Evolutionary conservation across 2,113 vertebrate genomes (phyloP).

Genomic region (Microcebus tavaratra): DNA sequence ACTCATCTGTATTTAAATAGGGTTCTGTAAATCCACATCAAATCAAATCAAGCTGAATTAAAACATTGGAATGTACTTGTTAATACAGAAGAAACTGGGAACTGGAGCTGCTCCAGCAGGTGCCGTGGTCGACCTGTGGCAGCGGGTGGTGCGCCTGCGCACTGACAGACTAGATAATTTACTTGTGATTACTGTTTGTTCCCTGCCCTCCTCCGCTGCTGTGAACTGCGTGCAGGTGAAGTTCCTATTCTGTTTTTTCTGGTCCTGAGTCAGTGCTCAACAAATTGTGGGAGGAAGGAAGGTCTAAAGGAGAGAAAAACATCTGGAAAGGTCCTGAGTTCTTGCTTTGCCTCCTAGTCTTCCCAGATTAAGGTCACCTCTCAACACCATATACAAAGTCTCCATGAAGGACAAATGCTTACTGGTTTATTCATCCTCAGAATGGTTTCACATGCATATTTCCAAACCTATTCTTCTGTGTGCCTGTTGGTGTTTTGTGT

Average conservation of each 20-base stretch:
- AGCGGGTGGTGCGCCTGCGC: no score
- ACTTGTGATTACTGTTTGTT: neutral
- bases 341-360: neutral
- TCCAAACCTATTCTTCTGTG: neutral
- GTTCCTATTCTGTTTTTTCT: neutral
- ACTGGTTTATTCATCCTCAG: slow-evolving; percentile 7
- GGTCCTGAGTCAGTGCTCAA: neutral
- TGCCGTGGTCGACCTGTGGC: no score
- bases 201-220: neutral
- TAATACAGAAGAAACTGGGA: neutral
- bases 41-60: slow-evolving; percentile 13
- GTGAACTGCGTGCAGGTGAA: neutral
- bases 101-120: neutral
- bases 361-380: neutral
- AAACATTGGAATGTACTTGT: neutral
- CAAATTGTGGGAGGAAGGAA: neutral
- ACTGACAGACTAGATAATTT: neutral
- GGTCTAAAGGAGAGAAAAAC: neutral
- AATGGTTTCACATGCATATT: neutral
- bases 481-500: neutral
- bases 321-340: neutral
- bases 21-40: slow-evolving; percentile 7
- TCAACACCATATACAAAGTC: neutral
- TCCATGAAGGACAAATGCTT: neutral
- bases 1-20: neutral